These are phyloP conservation scores for rabbit (Oryctolagus cuniculus) DNA, from an alignment of 2,113 vertebrate genomes.

Conservation along the genomic window mOryCun1.1 NC_091432.1:98498501-98499000, in stretches of 20 bases:
- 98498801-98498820: too few relatives aligned
- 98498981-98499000: neutral
- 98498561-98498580: neutral
- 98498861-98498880: neutral
- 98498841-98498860: neutral
- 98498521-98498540: neutral
- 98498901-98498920: neutral
- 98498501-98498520: neutral
- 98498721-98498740: neutral
- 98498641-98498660: neutral
- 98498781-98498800: neutral
- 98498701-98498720: neutral
- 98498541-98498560: neutral
- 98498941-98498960: neutral
- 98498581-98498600: neutral
- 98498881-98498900: neutral
- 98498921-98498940: neutral
- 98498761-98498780: neutral
- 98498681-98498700: neutral
- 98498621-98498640: neutral
- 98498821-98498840: neutral
- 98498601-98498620: neutral
- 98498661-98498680: neutral
- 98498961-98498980: constrained; percentile 3
- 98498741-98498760: neutral